phyloP scores from a whole-genome alignment of 2,888 invertebrate species.

The Dolomedes plantarius region DNA sequence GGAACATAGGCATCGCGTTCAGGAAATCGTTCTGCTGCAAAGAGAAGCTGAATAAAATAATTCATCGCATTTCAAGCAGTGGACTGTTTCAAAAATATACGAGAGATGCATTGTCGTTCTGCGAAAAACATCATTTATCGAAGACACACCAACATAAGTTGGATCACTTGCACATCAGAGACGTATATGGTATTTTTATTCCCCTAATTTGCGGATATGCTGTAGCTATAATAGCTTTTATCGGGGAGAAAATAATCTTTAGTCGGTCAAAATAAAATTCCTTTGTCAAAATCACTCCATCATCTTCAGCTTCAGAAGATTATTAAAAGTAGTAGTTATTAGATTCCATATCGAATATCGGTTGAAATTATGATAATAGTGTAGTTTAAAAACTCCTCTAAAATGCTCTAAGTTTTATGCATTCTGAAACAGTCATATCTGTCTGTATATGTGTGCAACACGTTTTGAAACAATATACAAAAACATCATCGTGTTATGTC shows the following conservation, averaged over 20 bases:
- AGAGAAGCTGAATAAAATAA: neutral
- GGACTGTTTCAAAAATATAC: constrained; percentile 23
- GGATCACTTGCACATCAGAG: neutral
- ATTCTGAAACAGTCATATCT: too few relatives aligned
- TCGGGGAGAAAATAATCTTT: neutral
- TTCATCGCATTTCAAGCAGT: neutral
- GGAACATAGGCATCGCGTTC: constrained; percentile 12
- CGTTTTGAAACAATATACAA: too few relatives aligned
- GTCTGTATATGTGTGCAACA: too few relatives aligned
- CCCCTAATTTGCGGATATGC: neutral
- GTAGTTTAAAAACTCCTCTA: too few relatives aligned
- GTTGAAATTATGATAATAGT: too few relatives aligned
- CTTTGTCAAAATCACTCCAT: too few relatives aligned
- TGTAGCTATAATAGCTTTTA: neutral
- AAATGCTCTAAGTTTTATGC: too few relatives aligned
- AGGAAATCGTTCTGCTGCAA: constrained; percentile 33
- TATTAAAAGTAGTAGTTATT: too few relatives aligned
- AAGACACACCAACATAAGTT: neutral
- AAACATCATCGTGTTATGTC: too few relatives aligned
- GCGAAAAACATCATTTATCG: neutral
- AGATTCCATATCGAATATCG: too few relatives aligned
- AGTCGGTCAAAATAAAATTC: neutral
- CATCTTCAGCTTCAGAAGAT: too few relatives aligned
- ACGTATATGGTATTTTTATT: constrained; percentile 11
- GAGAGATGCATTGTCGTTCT: neutral